Conservation (phyloP, 64 coral and sea anemone genomes). For the Cladopsammia gracilis region DNA sequence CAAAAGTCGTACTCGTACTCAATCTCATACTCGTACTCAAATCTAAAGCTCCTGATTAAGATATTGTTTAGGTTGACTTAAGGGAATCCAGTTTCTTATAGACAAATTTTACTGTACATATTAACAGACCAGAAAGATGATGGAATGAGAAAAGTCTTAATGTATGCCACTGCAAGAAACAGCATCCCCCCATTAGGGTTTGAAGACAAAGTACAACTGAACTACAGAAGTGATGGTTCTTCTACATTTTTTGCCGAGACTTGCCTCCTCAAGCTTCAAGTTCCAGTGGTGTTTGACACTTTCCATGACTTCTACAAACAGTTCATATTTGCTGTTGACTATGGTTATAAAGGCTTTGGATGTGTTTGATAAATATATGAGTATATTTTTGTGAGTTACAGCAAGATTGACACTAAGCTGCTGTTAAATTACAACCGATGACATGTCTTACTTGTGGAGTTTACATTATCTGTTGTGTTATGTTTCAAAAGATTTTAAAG, state of each 20-base stretch:
- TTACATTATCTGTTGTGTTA: neutral
- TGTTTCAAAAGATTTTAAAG: neutral
- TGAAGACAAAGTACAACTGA: neutral
- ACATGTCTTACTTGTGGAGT: neutral
- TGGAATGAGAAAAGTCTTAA: conserved; percentile 30
- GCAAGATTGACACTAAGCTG: conserved; percentile 1
- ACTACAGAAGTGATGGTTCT: conserved; percentile 22
- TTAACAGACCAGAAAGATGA: conserved; percentile 23
- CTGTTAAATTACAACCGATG: neutral
- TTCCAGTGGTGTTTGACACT: conserved; percentile 45
- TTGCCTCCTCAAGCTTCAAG: conserved; percentile 39
- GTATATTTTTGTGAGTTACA: neutral
- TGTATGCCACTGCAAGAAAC: neutral
- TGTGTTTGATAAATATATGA: neutral
- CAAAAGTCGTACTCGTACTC: no score
- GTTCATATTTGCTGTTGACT: conserved; percentile 42
- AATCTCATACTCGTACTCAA: no score
- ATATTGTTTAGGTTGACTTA: neutral
- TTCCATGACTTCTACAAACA: conserved; percentile 51
- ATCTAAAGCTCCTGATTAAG: no score
- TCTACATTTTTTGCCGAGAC: conserved; percentile 38
- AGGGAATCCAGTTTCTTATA: neutral
- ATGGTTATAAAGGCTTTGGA: conserved; percentile 51
- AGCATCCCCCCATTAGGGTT: conserved; percentile 26
- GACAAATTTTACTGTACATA: neutral